phyloP scores from a whole-genome alignment of 2,113 vertebrate genomes.

The Seriola rivoliana region DNA sequence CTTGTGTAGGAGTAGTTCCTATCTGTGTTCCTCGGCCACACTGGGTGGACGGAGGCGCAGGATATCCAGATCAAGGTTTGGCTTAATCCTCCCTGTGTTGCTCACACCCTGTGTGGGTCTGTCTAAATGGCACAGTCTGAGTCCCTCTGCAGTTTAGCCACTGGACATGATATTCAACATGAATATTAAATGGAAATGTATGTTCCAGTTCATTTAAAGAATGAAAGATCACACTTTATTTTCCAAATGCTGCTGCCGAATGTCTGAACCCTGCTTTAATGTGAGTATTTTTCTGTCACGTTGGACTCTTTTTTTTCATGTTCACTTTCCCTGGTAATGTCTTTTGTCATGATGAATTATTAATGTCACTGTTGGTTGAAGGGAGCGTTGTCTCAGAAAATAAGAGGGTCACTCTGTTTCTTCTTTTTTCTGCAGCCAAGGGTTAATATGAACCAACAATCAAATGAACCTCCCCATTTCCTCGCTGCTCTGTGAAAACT shows the following conservation, averaged over 20 bases:
- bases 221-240: conserved; percentile 17
- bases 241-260: conserved; percentile 17
- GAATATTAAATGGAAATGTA: conserved; percentile 7
- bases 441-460: conserved; percentile 75
- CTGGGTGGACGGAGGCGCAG: conserved; percentile 71
- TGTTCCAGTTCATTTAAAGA: conserved; percentile 36
- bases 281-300: conserved; percentile 28
- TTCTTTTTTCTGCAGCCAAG: conserved; percentile 45
- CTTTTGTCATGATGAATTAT: conserved; percentile 70
- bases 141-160: conserved; percentile 5
- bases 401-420: conserved; percentile 55
- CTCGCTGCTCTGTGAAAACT: conserved; percentile 43
- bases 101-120: conserved; percentile 48
- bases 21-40: conserved; percentile 60
- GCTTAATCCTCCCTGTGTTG: conserved; percentile 59
- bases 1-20: conserved; percentile 57
- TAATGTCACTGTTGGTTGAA: conserved; percentile 53
- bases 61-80: conserved; percentile 79
- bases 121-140: conserved; percentile 24
- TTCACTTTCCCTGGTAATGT: conserved; percentile 40
- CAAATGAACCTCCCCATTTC: conserved; percentile 64
- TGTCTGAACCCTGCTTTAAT: conserved; percentile 30
- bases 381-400: conserved; percentile 71
- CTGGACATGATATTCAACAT: conserved; percentile 15
- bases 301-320: conserved; percentile 6